Evolutionary conservation across 2,797 vertebrate genomes (phyloP).

Genomic region (Benthosema pterotum): DNA sequence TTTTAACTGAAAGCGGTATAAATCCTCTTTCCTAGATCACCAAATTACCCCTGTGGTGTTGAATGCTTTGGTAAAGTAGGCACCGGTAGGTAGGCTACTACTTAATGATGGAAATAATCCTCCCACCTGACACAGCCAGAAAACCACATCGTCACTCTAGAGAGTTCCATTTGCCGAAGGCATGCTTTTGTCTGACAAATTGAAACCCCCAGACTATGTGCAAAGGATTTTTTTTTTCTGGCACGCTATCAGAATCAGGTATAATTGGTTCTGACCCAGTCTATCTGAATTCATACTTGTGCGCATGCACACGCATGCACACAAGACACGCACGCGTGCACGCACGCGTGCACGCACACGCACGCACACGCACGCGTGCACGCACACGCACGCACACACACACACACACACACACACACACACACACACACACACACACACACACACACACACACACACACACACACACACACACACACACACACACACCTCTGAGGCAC

Average conservation of each 20-base stretch:
- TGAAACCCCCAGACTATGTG: not conserved
- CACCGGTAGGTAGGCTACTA: no score
- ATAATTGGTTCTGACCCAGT: conserved; percentile 15
- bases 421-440: no score
- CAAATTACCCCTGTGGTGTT: not conserved
- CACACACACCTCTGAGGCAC: not conserved
- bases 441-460: no score
- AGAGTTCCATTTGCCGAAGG: not conserved
- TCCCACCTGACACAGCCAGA: not conserved
- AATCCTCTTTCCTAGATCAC: no score
- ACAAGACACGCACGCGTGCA: no score
- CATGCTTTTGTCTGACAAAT: not conserved
- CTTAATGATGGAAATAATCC: not conserved
- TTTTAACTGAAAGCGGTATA: no score
- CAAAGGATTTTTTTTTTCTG: not conserved
- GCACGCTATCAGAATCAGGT: not conserved
- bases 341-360: not conserved
- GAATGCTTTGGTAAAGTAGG: conserved; percentile 1
- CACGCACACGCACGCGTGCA: no score
- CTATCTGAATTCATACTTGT: not conserved
- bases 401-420: no score
- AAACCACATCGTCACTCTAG: not conserved
- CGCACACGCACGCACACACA: no score
- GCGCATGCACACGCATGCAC: no score
- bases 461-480: no score